These are phyloP conservation scores for Sminthurides aquaticus DNA, from an alignment of 2,888 invertebrate species.

Conservation along the genomic window DNA sequence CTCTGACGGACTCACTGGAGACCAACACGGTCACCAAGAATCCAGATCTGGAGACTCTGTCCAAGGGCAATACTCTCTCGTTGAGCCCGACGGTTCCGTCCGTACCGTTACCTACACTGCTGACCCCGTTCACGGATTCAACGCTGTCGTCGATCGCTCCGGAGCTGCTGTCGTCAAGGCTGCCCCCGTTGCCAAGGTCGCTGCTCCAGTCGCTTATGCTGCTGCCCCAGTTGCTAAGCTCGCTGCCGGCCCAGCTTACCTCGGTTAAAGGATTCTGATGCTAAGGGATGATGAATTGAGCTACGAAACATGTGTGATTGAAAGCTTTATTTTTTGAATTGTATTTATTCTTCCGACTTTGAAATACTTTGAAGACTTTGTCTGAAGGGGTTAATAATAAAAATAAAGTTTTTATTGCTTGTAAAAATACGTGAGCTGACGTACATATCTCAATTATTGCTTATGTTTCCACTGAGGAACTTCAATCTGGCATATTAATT, in stretches of 20 bases:
- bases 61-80: constrained; percentile 36
- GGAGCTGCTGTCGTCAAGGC: constrained; percentile 25
- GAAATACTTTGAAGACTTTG: too few species aligned
- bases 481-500: too few species aligned
- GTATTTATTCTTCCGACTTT: too few species aligned
- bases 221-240: constrained; percentile 38
- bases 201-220: constrained; percentile 41
- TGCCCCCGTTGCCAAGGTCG: constrained; percentile 21
- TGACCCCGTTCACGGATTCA: constrained; percentile 33
- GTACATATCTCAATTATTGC: too few species aligned
- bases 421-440: too few species aligned
- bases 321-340: too few species aligned
- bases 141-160: constrained; percentile 26
- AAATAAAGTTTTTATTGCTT: too few species aligned
- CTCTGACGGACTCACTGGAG: constrained; percentile 35
- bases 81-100: constrained; percentile 35
- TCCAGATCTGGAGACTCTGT: constrained; percentile 36
- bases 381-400: too few species aligned
- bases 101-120: constrained; percentile 37
- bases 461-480: too few species aligned
- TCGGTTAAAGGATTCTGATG: neutral
- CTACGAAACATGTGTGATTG: too few species aligned
- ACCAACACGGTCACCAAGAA: constrained; percentile 30
- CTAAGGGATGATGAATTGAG: too few species aligned
- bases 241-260: constrained; percentile 15